Base-by-base conservation (phyloP, 1,140 invertebrate species). In the Tenebrio molitor region DNA sequence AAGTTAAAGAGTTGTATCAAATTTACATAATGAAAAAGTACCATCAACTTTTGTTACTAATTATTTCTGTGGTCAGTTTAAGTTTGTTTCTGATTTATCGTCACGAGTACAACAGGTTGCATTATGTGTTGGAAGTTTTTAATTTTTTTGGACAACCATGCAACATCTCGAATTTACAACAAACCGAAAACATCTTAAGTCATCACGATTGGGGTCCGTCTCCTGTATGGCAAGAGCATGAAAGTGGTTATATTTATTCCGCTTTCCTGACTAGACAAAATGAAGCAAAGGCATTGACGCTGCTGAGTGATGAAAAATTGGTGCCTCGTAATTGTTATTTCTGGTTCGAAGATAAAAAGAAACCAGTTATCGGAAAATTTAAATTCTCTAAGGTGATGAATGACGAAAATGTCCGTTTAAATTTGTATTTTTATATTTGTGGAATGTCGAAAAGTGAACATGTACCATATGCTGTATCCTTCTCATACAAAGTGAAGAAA, bases 121-220 rank as follows among this genome's bases (percentile, higher is more conserved):
- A 90, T 53, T 92, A 91, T 81, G 91, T 93, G 1, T 81, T 93
- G 6, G 90, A 92, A 85, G 91, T 93, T 3, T 86, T 93, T 14
- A 91, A 92, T 80, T 91, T 92, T 73, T 94, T 93, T 78, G 92
- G 91, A 0, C 87, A 88, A 44, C 88, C 89, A 7, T 81, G 83
- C 74, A 79, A 82, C 68, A 62, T 83, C 71, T 74, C 85, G 8
- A 84, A 87, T 41, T 83, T 87, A 34, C 85, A 85, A 71, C 83
- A 82, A 2, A 84, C 83, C 2, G 85, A 86, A n/a, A 85, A 85
- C 44, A 84, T 77, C 12, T 16, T 77, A 41, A 70, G 74, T 23
- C 76, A 81, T 39, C 74, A 81, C 71, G 81, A 82, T 71, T 83
- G 81, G 81, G 81, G 81, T 19, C 80, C 80, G 2, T 58, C 63